Percentiles rank a stretch among this genome's conserved stretches.
Evolutionary conservation across 2,888 invertebrate species (phyloP).

Genomic region (Nineta flava): DNA sequence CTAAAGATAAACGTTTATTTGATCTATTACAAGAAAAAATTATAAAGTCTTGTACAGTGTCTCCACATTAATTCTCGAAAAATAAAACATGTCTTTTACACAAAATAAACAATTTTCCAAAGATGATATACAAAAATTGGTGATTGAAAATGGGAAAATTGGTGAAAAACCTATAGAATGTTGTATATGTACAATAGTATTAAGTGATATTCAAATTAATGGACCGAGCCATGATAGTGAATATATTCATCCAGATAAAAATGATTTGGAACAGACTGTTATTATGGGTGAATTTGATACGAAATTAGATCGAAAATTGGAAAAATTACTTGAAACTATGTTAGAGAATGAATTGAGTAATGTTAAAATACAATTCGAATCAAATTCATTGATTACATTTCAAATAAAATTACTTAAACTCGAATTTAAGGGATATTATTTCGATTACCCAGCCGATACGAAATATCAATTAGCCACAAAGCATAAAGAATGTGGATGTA

Average conservation of each 20-base stretch:
- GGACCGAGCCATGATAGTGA: conserved; percentile 2
- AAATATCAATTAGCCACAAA: conserved; percentile 27
- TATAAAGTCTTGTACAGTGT: background rate
- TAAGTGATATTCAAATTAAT: conserved; percentile 14
- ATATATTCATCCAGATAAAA: conserved; percentile 12
- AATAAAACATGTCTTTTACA: conserved; percentile 1
- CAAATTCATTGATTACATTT: conserved; percentile 19
- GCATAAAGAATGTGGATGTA: conserved; percentile 36
- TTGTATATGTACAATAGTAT: conserved; percentile 21
- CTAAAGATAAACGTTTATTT: background rate
- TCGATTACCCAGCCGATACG: conserved; percentile 25
- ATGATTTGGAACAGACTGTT: conserved; percentile 14
- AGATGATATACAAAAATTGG: conserved; percentile 21
- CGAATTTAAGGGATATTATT: conserved; percentile 26
- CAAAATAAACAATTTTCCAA: conserved; percentile 17
- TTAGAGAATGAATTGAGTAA: conserved; percentile 28
- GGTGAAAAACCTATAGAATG: conserved; percentile 24
- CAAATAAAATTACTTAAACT: conserved; percentile 25
- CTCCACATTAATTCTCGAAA: background rate
- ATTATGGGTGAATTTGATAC: conserved; percentile 29
- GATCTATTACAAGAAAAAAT: background rate
- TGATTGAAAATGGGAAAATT: conserved; percentile 18
- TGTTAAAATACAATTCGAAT: conserved; percentile 25
- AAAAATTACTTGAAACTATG: conserved; percentile 31
- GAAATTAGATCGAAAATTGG: conserved; percentile 30